Conservation (phyloP, 2,797 vertebrate species). For the Pipistrellus kuhlii region DNA sequence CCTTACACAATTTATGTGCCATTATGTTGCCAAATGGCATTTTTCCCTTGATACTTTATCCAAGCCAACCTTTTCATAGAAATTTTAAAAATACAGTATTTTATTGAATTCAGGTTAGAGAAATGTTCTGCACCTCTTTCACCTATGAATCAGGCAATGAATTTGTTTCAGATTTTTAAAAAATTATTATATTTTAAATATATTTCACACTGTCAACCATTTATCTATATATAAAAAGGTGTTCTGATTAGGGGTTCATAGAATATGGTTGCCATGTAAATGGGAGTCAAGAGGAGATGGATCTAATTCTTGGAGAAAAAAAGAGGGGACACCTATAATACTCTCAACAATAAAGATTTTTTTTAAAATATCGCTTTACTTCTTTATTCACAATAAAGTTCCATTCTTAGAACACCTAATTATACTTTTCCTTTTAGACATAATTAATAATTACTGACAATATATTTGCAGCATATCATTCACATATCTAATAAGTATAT, state of each 20-base stretch:
- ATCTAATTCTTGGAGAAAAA: neutral
- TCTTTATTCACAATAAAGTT: neutral
- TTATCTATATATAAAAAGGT: neutral
- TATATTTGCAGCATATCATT: neutral
- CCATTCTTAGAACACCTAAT: neutral
- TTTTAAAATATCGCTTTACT: neutral
- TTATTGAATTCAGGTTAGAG: neutral
- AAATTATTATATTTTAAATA: conserved; percentile 39
- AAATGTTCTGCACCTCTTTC: neutral
- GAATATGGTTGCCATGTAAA: neutral
- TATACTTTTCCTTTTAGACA: neutral
- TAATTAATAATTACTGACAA: neutral
- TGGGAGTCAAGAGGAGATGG: neutral
- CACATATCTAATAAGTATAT: neutral
- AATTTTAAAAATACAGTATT: neutral
- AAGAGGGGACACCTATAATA: too few relatives aligned
- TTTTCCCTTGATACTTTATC: neutral
- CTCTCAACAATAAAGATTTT: neutral
- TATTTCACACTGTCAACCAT: neutral
- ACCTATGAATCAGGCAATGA: neutral
- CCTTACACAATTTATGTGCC: neutral
- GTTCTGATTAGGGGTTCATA: neutral
- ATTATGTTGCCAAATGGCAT: neutral
- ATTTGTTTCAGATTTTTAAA: neutral
- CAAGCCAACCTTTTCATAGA: neutral